phyloP scores from a whole-genome alignment of 2,888 invertebrate genomes.

The Frankliniella intonsa region DNA sequence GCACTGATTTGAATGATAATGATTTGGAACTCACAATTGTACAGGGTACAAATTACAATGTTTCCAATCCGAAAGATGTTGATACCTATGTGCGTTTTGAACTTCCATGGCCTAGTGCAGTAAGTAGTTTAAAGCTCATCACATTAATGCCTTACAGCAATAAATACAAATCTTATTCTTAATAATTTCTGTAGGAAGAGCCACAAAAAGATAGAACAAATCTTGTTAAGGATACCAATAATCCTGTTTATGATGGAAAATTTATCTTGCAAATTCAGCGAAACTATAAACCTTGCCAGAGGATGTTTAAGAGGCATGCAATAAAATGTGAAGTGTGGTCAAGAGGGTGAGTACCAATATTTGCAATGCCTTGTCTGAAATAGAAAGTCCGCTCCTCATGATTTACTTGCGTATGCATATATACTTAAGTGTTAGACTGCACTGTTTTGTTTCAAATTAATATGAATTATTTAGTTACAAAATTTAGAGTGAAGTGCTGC shows the following conservation, averaged over 20 bases:
- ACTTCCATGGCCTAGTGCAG: constrained; percentile 77
- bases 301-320: constrained; percentile 82
- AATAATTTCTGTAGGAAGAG: constrained; percentile 55
- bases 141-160: not conserved
- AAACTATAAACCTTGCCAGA: constrained; percentile 69
- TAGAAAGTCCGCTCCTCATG: constrained; percentile 30
- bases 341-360: constrained; percentile 67
- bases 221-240: constrained; percentile 76
- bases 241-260: constrained; percentile 80
- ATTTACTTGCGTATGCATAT: not conserved
- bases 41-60: constrained; percentile 81
- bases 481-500: not conserved
- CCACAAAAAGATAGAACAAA: constrained; percentile 70
- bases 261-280: constrained; percentile 77
- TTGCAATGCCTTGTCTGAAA: too few species aligned
- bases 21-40: constrained; percentile 82
- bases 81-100: constrained; percentile 92
- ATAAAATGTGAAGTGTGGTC: constrained; percentile 89
- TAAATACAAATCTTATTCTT: constrained; percentile 31
- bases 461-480: constrained; percentile 28
- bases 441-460: not conserved
- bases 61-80: constrained; percentile 76
- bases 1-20: constrained; percentile 87
- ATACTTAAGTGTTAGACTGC: too few species aligned
- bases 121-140: constrained; percentile 47